phyloP scores from a whole-genome alignment of 2,888 invertebrate species.

The Apocheima hispidaria region DNA sequence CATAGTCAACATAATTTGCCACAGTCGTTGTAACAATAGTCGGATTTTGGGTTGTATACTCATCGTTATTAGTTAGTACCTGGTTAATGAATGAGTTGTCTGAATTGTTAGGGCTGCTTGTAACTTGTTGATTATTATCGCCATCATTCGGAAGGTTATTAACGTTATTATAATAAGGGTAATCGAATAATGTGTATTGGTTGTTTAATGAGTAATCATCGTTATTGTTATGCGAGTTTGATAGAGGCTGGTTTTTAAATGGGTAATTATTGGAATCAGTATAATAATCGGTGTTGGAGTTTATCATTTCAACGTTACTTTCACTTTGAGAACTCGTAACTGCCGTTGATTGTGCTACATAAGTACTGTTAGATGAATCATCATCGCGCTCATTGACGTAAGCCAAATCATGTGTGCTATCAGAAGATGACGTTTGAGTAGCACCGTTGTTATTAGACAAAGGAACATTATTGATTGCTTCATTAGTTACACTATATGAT shows the following conservation, averaged over 20 bases:
- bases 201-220: background rate
- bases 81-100: background rate
- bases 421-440: background rate
- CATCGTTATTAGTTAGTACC: no score
- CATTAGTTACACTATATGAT: background rate
- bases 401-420: background rate
- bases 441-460: background rate
- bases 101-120: background rate
- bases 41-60: background rate
- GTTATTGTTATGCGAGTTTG: background rate
- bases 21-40: background rate
- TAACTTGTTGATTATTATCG: background rate
- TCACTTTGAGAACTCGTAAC: background rate
- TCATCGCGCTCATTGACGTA: background rate
- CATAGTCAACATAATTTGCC: no score
- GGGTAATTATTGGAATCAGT: background rate
- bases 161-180: background rate
- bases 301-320: background rate
- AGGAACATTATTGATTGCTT: background rate
- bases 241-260: background rate
- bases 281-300: background rate
- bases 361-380: background rate
- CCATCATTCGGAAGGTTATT: no score
- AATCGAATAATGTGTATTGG: background rate
- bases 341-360: background rate